These are phyloP conservation scores for Phoeniculus purpureus DNA, from an alignment of 2,797 vertebrate species.

Conservation along the genomic window DNA sequence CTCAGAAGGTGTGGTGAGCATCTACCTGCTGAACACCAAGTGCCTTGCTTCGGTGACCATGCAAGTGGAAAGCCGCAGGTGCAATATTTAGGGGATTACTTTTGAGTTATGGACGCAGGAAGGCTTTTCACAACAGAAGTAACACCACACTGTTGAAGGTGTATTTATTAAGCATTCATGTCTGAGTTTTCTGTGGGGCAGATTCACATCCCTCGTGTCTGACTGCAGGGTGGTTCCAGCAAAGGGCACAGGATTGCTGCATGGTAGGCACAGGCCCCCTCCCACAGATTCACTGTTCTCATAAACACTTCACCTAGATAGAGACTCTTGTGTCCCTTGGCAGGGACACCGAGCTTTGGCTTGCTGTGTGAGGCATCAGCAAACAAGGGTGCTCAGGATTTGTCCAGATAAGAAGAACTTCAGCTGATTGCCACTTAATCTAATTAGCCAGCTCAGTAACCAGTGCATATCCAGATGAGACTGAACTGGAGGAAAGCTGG, in stretches of 20 bases:
- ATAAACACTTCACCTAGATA: not conserved
- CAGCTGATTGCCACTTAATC: not conserved
- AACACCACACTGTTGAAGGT: not conserved
- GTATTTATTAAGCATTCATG: not conserved
- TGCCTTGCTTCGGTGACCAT: not conserved
- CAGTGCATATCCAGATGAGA: not conserved
- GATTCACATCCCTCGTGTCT: not conserved
- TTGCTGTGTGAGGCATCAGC: not conserved
- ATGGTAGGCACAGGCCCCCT: not conserved
- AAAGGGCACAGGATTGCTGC: not conserved
- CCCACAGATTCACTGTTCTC: not conserved
- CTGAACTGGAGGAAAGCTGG: not conserved
- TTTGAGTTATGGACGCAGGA: not conserved
- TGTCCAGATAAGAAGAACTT: not conserved
- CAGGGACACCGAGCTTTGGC: not conserved
- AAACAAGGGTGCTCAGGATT: not conserved
- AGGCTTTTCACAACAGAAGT: not conserved
- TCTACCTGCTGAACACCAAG: not conserved
- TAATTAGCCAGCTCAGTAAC: not conserved
- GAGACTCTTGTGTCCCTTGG: not conserved
- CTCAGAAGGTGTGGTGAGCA: not conserved
- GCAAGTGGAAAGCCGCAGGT: not conserved
- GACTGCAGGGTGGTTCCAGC: not conserved
- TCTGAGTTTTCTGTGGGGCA: not conserved
- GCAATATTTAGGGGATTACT: not conserved